Base-by-base conservation (phyloP, 1,140 invertebrate genomes). In the Brachionus paranguensis region DNA sequence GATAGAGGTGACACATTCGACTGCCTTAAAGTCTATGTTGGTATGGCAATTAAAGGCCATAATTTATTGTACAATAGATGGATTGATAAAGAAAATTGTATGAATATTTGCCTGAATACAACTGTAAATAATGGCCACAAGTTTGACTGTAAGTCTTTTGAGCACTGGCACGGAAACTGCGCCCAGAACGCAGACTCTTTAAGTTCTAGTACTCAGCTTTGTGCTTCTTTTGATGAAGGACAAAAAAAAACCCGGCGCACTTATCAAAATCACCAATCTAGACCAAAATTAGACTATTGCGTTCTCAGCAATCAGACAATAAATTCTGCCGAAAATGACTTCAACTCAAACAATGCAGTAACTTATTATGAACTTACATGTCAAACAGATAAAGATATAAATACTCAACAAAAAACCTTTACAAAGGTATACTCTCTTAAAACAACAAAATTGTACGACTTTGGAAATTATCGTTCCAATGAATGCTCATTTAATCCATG, bases 61-160 rank as follows among this genome's bases (percentile, higher is more conserved):
- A 81, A 81, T 64, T 68, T 81, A 20, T 8, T 81, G 12, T 81
- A 81, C 33, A 81, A 81, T 8, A 14, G 60, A 68, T 81, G 78
- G 78, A 45, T 65, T n/a, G 37, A 64, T 27, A 64, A 64, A 64
- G 78, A 81, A n/a, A 33, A 81, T 27, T 81, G 78, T 45, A 45
- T 81, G 50, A 65, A 37, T n/a, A 29, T 81, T 45, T 81, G 78
- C 17, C 55, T 81, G 33, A 81, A 64, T 27, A 81, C 78, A 37
- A 81, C 20, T 43, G 2, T 81, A 45, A 37, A 68, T 27, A 81
- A 81, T 47, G 78, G 78, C 6, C 41, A 64, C 27, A 37, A 64
- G 45, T 81, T 81, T 68, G 78, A 81, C 43, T 81, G 78, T 68
- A 64, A 41, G 27, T 81, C 78, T 17, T 81, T 81, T 68, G 78